Conservation (phyloP, 1,140 invertebrate species). For the Drosophila kepulauana region DNA sequence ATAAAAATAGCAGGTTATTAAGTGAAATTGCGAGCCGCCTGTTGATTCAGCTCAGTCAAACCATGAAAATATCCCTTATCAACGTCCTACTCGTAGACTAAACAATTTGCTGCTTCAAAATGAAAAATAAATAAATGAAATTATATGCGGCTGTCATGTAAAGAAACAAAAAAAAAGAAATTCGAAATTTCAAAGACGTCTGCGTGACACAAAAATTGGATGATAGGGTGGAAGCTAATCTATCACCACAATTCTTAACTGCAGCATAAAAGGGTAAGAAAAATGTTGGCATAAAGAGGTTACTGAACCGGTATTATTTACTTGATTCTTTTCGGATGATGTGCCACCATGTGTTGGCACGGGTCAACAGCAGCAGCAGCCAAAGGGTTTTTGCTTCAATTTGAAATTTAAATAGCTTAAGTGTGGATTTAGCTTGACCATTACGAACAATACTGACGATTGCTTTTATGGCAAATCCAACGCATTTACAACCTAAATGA, state of each 20-base stretch:
- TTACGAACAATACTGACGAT: background rate
- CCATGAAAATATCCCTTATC: conserved; percentile 26
- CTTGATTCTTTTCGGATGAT: conserved; percentile 19
- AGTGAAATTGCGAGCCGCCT: background rate
- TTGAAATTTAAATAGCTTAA: conserved; percentile 71
- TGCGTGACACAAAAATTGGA: conserved; percentile 15
- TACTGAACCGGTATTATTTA: conserved; percentile 52
- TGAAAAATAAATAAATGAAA: conserved; percentile 58
- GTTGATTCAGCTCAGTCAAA: conserved; percentile 7
- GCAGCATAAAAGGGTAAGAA: conserved; percentile 38
- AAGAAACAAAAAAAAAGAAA: conserved; percentile 6
- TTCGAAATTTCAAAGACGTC: conserved; percentile 11
- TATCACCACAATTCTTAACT: conserved; percentile 45
- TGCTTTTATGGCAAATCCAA: conserved; percentile 8
- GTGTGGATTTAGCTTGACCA: conserved; percentile 39
- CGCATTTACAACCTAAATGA: conserved; percentile 16
- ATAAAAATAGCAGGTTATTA: conserved; percentile 5
- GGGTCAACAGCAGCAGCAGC: conserved; percentile 13
- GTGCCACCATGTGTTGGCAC: conserved; percentile 3
- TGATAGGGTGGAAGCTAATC: conserved; percentile 42
- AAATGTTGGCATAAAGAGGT: conserved; percentile 57
- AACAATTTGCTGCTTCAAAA: conserved; percentile 30
- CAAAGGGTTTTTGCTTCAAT: conserved; percentile 47
- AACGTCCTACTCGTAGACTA: conserved; percentile 16
- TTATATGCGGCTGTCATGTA: conserved; percentile 40